A percentile compares a stretch with the other conserved stretches of the same genome.
Evolutionary conservation across 2,888 invertebrate genomes (phyloP).

Genomic region (Metallyticus violacea): DNA sequence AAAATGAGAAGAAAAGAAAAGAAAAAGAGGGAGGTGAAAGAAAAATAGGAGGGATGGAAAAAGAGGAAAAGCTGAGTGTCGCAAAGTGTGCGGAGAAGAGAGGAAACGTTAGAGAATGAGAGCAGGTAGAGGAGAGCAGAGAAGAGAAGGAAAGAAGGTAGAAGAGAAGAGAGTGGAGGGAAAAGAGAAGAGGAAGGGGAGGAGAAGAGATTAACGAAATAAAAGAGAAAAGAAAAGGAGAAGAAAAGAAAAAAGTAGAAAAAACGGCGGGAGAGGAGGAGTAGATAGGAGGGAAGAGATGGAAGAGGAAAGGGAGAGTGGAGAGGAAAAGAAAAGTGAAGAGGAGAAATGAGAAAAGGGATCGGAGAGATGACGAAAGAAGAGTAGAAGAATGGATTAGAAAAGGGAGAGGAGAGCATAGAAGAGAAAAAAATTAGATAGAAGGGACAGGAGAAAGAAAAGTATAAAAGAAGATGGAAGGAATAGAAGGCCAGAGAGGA

Average conservation of each 20-base stretch:
- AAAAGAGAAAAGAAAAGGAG: not conserved
- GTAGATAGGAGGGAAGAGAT: not conserved
- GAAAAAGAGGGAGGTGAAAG: not conserved
- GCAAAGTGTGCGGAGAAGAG: not conserved
- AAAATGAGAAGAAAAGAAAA: not conserved
- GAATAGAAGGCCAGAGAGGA: not conserved
- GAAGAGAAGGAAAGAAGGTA: not conserved
- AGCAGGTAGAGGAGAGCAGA: not conserved
- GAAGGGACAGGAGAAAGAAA: not conserved
- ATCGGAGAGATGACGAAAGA: not conserved
- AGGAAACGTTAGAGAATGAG: not conserved
- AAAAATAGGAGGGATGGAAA: not conserved
- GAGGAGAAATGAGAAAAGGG: not conserved
- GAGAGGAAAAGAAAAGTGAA: not conserved
- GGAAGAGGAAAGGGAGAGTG: not conserved
- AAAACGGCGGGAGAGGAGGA: not conserved
- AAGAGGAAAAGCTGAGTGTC: not conserved
- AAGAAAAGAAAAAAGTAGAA: not conserved
- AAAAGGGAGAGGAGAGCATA: no score
- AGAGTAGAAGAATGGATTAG: not conserved
- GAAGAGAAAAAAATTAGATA: not conserved
- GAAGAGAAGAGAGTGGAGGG: no score
- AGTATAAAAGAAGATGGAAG: not conserved
- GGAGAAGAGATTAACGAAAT: no score
- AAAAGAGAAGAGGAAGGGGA: no score